Percentiles rank a stretch among this genome's conserved stretches.
Evolutionary conservation across 2,888 invertebrate species (phyloP).

Genomic region (Auanema freiburgensis): DNA sequence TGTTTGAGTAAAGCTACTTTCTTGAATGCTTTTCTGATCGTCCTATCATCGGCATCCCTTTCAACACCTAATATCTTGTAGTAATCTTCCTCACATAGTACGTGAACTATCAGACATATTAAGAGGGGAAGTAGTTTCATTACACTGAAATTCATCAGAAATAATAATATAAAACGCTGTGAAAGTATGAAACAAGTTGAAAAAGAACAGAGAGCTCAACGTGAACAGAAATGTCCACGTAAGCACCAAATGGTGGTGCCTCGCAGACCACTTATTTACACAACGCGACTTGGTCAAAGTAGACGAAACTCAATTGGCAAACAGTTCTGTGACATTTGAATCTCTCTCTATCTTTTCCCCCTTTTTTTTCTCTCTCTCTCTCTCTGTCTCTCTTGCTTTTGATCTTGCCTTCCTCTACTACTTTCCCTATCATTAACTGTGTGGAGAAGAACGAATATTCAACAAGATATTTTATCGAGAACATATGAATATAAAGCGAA

Average conservation of each 20-base stretch:
- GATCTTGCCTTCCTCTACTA: no score
- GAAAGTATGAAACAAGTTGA: conserved; percentile 8
- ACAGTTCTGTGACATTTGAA: conserved; percentile 58
- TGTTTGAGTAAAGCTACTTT: conserved; percentile 77
- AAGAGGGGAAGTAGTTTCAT: neutral
- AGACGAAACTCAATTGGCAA: conserved; percentile 54
- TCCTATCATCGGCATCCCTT: conserved; percentile 74
- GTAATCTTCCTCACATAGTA: conserved; percentile 67
- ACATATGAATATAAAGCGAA: no score
- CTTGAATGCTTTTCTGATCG: conserved; percentile 79
- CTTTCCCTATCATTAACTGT: no score
- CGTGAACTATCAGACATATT: conserved; percentile 6
- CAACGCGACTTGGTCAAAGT: conserved; percentile 20
- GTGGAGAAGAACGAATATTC: no score
- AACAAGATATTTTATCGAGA: no score
- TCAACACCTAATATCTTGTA: conserved; percentile 75
- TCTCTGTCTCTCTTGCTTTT: no score
- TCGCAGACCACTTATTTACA: no score
- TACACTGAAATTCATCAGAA: conserved; percentile 25
- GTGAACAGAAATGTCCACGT: no score
- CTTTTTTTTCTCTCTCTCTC: no score
- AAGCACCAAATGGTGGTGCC: no score
- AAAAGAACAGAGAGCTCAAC: no score
- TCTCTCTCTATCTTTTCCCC: no score
- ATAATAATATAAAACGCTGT: conserved; percentile 60